Conservation (phyloP, 1,140 invertebrate species). For the Asbolus verrucosus region DNA sequence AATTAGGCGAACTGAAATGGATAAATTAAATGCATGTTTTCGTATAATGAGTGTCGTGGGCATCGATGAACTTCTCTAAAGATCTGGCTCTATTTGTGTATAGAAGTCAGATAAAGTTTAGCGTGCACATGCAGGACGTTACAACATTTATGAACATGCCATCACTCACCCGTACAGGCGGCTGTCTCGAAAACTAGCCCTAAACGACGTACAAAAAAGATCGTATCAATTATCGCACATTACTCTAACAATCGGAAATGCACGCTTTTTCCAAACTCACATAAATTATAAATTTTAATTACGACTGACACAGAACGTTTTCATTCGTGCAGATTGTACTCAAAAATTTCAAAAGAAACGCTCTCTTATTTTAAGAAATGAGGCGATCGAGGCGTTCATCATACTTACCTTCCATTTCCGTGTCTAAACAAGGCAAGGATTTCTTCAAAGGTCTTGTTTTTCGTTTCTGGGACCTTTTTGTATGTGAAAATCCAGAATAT, state of each 20-base stretch:
- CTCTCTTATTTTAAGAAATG: slow-evolving; percentile 1
- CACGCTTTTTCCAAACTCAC: slow-evolving; percentile 32
- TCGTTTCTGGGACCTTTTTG: slow-evolving; percentile 98
- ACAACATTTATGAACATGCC: slow-evolving; percentile 44
- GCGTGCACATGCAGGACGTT: slow-evolving; percentile 45
- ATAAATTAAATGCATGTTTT: too few relatives aligned
- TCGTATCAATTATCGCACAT: slow-evolving; percentile 23
- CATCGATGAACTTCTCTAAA: slow-evolving; percentile 1
- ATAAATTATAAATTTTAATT: slow-evolving; percentile 36
- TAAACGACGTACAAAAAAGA: slow-evolving; percentile 54
- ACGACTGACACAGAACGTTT: slow-evolving; percentile 38
- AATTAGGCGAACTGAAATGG: slow-evolving; percentile 34
- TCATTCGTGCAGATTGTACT: too few relatives aligned
- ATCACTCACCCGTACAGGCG: slow-evolving; percentile 80
- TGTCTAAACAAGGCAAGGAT: slow-evolving; percentile 92
- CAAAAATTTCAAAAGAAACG: too few relatives aligned
- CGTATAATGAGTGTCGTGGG: slow-evolving; percentile 24
- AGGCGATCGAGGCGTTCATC: background rate
- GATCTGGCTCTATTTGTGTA: slow-evolving; percentile 52
- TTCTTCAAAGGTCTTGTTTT: slow-evolving; percentile 98
- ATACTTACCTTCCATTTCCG: slow-evolving; percentile 84
- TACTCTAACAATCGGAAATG: slow-evolving; percentile 8
- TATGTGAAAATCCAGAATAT: slow-evolving; percentile 98
- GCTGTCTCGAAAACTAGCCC: slow-evolving; percentile 79
- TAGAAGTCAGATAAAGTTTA: slow-evolving; percentile 50